Percentiles rank a stretch among this genome's conserved stretches.
Evolutionary conservation across 2,888 invertebrate genomes (phyloP).

Genomic region (Lasioglossum vierecki): DNA sequence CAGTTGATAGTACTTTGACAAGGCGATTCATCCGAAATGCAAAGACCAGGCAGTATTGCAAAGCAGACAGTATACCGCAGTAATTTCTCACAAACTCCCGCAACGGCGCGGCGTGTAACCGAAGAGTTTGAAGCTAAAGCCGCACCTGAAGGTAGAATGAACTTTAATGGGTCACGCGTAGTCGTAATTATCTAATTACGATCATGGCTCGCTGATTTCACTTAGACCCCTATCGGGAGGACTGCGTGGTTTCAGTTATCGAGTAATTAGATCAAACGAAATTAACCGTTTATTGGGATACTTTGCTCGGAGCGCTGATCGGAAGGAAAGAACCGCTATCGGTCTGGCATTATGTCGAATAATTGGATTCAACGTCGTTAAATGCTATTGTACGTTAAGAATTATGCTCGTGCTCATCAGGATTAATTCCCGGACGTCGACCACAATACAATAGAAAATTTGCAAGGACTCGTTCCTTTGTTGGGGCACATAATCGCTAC

Average conservation of each 20-base stretch:
- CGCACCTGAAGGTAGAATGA: not conserved
- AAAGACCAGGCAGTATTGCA: not conserved
- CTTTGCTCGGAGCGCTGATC: not conserved
- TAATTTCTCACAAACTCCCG: slow-evolving; percentile 13
- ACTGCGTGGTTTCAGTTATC: slow-evolving; percentile 72
- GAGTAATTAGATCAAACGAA: slow-evolving; percentile 70
- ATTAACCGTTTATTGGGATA: slow-evolving; percentile 66
- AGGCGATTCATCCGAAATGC: not conserved
- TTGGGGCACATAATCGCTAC: not conserved
- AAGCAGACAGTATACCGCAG: not conserved
- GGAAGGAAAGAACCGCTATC: slow-evolving; percentile 3
- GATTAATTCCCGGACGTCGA: slow-evolving; percentile 1
- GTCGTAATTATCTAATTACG: slow-evolving; percentile 45
- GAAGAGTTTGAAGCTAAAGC: not conserved
- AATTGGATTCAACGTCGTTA: slow-evolving; percentile 16
- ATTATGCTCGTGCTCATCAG: not conserved
- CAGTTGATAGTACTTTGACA: not conserved
- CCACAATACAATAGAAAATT: not conserved
- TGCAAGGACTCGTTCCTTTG: not conserved
- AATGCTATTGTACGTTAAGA: not conserved
- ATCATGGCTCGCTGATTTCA: slow-evolving; percentile 34
- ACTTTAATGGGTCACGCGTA: slow-evolving; percentile 26
- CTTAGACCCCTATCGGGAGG: slow-evolving; percentile 22
- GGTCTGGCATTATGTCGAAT: not conserved
- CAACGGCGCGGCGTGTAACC: not conserved